Conservation (phyloP, 2,113 vertebrate species). For the Nanger granti region DNA sequence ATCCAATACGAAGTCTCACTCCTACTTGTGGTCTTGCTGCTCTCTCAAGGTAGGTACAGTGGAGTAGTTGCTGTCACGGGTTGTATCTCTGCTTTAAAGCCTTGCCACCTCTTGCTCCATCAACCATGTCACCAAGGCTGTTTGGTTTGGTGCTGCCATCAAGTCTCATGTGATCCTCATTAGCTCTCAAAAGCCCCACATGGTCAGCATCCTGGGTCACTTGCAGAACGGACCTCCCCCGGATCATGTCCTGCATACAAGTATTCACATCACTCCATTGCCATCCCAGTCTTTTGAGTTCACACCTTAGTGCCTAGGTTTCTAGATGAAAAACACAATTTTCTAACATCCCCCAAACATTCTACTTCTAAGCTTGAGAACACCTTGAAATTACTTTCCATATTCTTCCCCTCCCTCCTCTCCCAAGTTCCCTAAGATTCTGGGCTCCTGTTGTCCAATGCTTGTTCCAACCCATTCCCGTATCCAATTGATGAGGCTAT, state of each 20-base stretch:
- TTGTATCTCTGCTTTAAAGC: not conserved
- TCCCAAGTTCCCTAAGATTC: not conserved
- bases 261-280: not conserved
- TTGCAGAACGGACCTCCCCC: no score
- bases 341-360: not conserved
- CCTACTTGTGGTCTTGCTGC: not conserved
- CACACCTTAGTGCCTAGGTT: not conserved
- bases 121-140: accelerated
- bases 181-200: not conserved
- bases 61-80: not conserved
- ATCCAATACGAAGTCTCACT: not conserved
- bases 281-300: not conserved
- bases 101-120: not conserved
- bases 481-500: not conserved
- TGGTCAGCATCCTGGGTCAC: not conserved
- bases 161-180: not conserved
- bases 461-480: not conserved
- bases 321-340: not conserved
- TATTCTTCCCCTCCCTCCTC: not conserved
- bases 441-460: not conserved
- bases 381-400: not conserved
- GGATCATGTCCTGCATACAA: not conserved
- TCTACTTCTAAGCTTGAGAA: not conserved
- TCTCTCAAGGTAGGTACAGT: not conserved
- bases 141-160: not conserved